Base-by-base conservation (phyloP, 2,888 invertebrate genomes). In the Amphipyra berbera region DNA sequence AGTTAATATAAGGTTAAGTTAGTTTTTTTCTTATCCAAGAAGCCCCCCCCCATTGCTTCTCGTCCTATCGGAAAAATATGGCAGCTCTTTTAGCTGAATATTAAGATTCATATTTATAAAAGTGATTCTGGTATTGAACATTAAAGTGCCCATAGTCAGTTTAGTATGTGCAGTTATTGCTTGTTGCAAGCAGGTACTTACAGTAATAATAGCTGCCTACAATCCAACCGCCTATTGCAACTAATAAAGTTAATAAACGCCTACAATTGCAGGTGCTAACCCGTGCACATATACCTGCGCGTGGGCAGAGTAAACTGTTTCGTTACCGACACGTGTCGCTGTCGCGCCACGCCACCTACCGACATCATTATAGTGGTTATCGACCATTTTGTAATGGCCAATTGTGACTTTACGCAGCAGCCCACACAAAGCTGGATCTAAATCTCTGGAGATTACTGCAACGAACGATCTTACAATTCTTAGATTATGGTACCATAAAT, bases 251-350 rank as follows among this genome's bases (percentile, higher is more conserved):
- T 55, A 54, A 54, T 44, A 44, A 56, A 60, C 57, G 47, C 56
- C 58, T 60, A 62, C 74, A 15, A 61, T 13, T 56, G 47, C 65
- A 73, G 61, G 77, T 70, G 76, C 37, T 61, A 75, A 58, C 50
- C 21, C 15, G 12, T 35, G 21, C 52, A 42, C 41, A 35, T 49
- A 37, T 52, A 69, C 8, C 50, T 63, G 60, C 53, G 63, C 67
- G 77, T 77, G 74, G 80, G 80, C 62, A 69, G 44, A 14, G 49
- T 52, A 47, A 52, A 75, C 55, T 49, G 64, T 58, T 75, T 58
- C 40, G 49, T 47, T 61, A 60, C 46, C 40, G 40, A 56, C 63
- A 64, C 66, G 55, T 69, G 77, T 50, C 45, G 40, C 37, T 67
- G 48, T 27, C 38, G 48, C 57, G 52, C n/a, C 62, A 60, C 7